Conservation (phyloP, 2,797 vertebrate species). For the Ammospiza maritima region DNA sequence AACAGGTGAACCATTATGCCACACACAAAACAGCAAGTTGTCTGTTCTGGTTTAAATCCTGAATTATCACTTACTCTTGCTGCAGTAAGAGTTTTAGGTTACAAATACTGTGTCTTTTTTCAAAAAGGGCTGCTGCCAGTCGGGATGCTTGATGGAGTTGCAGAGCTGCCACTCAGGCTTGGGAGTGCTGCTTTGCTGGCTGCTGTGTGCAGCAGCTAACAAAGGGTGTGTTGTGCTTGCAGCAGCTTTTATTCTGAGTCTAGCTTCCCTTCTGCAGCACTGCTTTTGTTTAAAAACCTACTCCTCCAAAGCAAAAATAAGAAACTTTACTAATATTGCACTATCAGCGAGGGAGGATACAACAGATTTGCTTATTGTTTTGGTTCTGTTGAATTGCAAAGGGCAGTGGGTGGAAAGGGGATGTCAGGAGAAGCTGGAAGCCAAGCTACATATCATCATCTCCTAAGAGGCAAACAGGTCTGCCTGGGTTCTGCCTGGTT, state of each 20-base stretch:
- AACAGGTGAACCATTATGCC: background rate
- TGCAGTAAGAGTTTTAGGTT: background rate
- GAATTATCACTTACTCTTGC: background rate
- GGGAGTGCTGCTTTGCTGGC: fast-evolving
- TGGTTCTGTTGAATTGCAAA: background rate
- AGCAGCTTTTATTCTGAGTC: fast-evolving
- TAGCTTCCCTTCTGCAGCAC: background rate
- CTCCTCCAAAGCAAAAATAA: background rate
- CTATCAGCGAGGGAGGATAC: background rate
- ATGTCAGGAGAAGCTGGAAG: background rate
- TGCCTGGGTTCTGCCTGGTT: background rate
- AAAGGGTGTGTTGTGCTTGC: slow-evolving; percentile 31
- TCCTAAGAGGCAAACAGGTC: background rate
- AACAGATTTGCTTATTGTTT: background rate
- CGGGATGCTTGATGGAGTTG: fast-evolving
- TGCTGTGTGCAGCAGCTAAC: background rate
- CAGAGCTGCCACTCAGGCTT: background rate
- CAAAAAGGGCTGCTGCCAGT: background rate
- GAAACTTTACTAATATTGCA: background rate
- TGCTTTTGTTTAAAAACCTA: background rate
- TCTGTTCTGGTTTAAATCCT: background rate
- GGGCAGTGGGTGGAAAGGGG: background rate
- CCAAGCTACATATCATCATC: background rate
- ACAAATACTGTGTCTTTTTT: background rate
- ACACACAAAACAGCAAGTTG: background rate